A percentile compares a stretch with the other conserved stretches of the same genome.
Conservation (phyloP, 2,888 invertebrate species). For the Leucoma salicis region DNA sequence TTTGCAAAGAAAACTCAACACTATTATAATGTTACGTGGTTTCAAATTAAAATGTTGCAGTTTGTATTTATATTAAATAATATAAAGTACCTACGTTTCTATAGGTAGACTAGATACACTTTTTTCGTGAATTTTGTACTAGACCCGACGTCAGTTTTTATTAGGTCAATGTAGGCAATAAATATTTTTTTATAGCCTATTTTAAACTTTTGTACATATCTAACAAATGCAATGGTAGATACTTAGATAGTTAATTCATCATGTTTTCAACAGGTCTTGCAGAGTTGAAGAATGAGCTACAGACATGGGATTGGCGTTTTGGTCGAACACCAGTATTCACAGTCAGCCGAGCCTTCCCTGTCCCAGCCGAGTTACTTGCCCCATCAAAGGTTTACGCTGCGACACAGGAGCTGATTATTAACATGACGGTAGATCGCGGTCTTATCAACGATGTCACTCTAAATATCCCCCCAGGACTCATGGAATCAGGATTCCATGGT, state of each 20-base stretch:
- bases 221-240: too few species aligned
- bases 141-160: too few species aligned
- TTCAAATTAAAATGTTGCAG: too few species aligned
- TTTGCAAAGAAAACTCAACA: too few species aligned
- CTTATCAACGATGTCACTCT: slow-evolving; percentile 85
- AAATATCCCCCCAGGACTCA: slow-evolving; percentile 83
- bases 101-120: too few species aligned
- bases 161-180: too few species aligned
- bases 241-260: neutral
- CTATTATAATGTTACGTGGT: too few species aligned
- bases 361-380: slow-evolving; percentile 78
- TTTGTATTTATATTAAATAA: too few species aligned
- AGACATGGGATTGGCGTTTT: slow-evolving; percentile 93
- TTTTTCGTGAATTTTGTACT: too few species aligned
- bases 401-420: slow-evolving; percentile 81
- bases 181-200: too few species aligned
- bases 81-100: too few species aligned
- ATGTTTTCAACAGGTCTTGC: slow-evolving; percentile 81
- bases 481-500: slow-evolving; percentile 82
- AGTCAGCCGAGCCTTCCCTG: slow-evolving; percentile 84
- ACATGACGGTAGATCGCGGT: slow-evolving; percentile 85
- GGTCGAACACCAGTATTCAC: slow-evolving; percentile 94
- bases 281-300: slow-evolving; percentile 85
- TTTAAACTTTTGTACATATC: too few species aligned
- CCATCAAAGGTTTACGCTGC: slow-evolving; percentile 61